Conservation (phyloP, 2,113 vertebrate species). For the Chionis minor region DNA sequence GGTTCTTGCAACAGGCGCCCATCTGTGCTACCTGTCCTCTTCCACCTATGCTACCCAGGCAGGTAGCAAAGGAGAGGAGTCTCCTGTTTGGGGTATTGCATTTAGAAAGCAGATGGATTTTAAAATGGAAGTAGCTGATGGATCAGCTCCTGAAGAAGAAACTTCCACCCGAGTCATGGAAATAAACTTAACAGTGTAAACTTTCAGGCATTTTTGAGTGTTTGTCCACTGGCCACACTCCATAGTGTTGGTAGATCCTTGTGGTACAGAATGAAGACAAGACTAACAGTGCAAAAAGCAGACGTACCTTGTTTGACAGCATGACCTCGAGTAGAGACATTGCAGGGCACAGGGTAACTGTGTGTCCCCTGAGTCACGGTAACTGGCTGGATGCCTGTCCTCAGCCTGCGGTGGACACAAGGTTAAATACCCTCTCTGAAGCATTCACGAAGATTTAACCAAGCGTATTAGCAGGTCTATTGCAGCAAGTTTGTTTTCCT, state of each 20-base stretch:
- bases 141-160: neutral
- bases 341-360: neutral
- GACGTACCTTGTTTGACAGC: fast-evolving
- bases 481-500: neutral
- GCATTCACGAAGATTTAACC: neutral
- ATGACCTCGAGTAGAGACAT: neutral
- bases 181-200: neutral
- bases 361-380: neutral
- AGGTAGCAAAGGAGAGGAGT: neutral
- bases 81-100: neutral
- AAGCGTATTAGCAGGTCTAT: neutral
- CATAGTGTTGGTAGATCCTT: neutral
- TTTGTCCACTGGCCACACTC: neutral
- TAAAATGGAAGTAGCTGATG: neutral
- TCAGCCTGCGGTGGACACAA: neutral
- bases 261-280: neutral
- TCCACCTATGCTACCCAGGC: neutral
- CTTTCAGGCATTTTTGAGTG: neutral
- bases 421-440: neutral
- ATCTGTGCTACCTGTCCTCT: neutral
- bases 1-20: neutral
- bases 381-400: neutral
- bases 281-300: neutral
- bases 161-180: neutral
- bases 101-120: neutral